Percentiles rank a stretch among this genome's conserved stretches.
Conservation (phyloP, 2,113 vertebrate genomes). For the Chaetura pelagica region DNA sequence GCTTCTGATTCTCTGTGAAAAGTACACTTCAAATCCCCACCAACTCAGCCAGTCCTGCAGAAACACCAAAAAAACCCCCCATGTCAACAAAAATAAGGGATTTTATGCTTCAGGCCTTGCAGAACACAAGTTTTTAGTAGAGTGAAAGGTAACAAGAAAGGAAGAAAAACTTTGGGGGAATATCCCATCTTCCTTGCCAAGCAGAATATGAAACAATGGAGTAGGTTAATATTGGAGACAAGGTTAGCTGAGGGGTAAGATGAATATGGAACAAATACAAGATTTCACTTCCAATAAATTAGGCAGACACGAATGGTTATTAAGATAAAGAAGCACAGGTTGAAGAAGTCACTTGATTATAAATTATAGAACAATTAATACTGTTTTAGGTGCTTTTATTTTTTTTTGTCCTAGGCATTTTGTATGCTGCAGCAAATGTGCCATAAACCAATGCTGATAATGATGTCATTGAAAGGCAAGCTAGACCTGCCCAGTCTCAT, state of each 20-base stretch:
- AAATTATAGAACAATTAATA: conserved; percentile 74
- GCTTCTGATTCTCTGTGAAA: not conserved
- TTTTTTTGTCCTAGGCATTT: conserved; percentile 36
- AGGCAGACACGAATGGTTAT: conserved; percentile 73
- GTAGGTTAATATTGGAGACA: conserved; percentile 57
- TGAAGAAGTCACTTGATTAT: conserved; percentile 74
- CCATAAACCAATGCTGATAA: conserved; percentile 53
- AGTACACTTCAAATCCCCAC: not conserved
- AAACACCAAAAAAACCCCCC: not conserved
- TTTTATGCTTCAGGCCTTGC: not conserved
- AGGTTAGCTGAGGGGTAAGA: conserved; percentile 44
- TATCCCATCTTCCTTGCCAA: conserved; percentile 21
- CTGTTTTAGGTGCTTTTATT: conserved; percentile 49
- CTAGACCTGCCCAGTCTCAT: not conserved
- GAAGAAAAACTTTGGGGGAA: not conserved
- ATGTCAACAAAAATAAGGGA: not conserved
- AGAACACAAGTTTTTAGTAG: not conserved
- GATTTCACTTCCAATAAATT: conserved; percentile 64
- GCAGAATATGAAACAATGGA: not conserved
- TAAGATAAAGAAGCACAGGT: conserved; percentile 70
- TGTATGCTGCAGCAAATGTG: conserved; percentile 40
- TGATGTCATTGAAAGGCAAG: conserved; percentile 32
- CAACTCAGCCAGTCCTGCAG: not conserved
- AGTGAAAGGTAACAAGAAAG: not conserved
- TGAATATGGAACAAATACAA: conserved; percentile 55